Conservation (phyloP, 2,113 vertebrate species). For the Nothocercus julius region DNA sequence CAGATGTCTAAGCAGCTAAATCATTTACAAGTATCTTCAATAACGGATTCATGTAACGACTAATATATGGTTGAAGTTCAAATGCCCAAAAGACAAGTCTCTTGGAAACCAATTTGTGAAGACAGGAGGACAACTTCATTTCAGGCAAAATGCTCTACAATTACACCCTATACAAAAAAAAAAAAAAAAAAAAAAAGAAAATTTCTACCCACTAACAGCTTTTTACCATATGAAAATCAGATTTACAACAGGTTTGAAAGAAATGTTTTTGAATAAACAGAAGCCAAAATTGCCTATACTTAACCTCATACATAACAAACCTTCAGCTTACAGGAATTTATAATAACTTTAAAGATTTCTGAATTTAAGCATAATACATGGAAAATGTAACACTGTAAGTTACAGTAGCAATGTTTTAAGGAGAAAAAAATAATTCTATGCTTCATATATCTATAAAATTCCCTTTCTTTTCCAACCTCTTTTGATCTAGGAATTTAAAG, state of each 20-base stretch:
- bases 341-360: neutral
- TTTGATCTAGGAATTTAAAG: too few relatives aligned
- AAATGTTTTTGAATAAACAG: fast-evolving
- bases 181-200: neutral
- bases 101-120: neutral
- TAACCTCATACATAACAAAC: neutral
- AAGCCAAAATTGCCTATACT: neutral
- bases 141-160: neutral
- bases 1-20: neutral
- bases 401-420: neutral
- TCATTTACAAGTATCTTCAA: neutral
- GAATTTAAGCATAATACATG: neutral
- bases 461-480: too few relatives aligned
- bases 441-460: neutral
- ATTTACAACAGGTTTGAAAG: neutral
- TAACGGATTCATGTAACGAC: neutral
- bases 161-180: neutral
- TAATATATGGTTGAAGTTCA: neutral
- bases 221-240: neutral
- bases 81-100: neutral
- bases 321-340: neutral
- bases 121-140: neutral
- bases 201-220: neutral
- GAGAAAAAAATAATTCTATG: neutral
- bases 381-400: neutral